Base-by-base conservation (phyloP, 1,140 invertebrate genomes). In the Ips typographus region DNA sequence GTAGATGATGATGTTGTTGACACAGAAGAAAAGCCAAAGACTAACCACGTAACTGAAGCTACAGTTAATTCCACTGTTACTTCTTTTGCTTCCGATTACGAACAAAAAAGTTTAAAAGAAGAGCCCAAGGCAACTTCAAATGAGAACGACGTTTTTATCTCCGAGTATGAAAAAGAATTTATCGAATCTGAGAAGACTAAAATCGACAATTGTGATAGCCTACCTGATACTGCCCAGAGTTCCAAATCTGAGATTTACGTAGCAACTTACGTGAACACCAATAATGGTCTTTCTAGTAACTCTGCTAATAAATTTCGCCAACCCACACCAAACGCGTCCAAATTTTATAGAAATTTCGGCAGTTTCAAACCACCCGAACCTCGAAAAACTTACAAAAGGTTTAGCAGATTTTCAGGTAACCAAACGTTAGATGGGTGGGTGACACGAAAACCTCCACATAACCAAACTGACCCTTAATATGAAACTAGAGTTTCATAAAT, bases 371-470 rank as follows among this genome's bases (percentile, higher is more conserved):
- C 53, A 52, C 67, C 56, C 7, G 71, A 74, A 51, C 8, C 60
- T 22, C 69, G 68, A 70, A 71, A 67, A 70, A 70, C n/a, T 42
- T 72, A 62, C 41, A 71, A 56, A 62, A 73, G 69, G 51, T 71
- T 66, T 59, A 59, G 41, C 40, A 63, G 40, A 62, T 42, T 8
- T 7, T 47, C 49, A 4, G 72, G 72, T 57, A 76, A 76, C 72
- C 38, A 44, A 40, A 76, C 75, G 40, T 71, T 76, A 43, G 75
- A 76, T 64, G 60, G 53, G 38, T 76, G 75, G 75, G 53, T 76
- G 39, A 72, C 62, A 52, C 57, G 56, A 38, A 59, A 57, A n/a
- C 22, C 49, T 47, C 41, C 59, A 3, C 58, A 47, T 40, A 59
- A 43, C 8, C 40, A 59, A 22, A 22, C 22, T 22, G 22, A 22